Base-by-base conservation (phyloP, 2,888 invertebrate genomes). In the Leucozona laternaria region DNA sequence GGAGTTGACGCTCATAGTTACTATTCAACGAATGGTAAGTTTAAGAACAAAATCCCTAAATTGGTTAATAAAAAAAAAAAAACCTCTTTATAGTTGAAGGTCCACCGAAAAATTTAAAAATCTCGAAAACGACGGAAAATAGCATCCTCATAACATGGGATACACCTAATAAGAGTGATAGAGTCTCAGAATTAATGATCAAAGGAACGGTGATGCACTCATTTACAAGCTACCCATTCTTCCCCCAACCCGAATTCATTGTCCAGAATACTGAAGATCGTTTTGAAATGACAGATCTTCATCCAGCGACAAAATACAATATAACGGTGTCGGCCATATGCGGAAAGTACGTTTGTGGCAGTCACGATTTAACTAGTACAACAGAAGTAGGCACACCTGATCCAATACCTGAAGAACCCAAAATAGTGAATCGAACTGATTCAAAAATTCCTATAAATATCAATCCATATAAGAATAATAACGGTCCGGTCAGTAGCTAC, bases 401-500 rank as follows among this genome's bases (percentile, higher is more conserved):
- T 84, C 96, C 97, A 0, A 94, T 94, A 78, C 97, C 97, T 2
- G 93, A 93, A 0, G 93, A 94, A 72, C 96, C 97, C 28, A 93
- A 93, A 89, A 93, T 97, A 20, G 89, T 95, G 13, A 94, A 94
- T 60, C 94, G 94, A 81, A 94, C 93, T 20, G 94, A 95, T 8
- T 94, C 94, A 13, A 94, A 94, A 71, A 95, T 97, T 90, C 94
- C 94, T 0, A 94, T 98, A 6, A 94, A 94, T 88, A 93, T 98
- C 37, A 94, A 95, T 11, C 94, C 95, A 87, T 95, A 96, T 0
- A 93, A 93, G 68, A 96, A 97, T 91, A 94, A 95, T 55, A 96
- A 96, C 90, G 97, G 97, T 0, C 97, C 97, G 0, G 93, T 97
- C 0, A 94, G 94, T 17, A 94, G 94, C 89, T 96, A 97, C 89